Conservation (phyloP, 2,797 vertebrate genomes). For the Acipenser transmontanus region DNA sequence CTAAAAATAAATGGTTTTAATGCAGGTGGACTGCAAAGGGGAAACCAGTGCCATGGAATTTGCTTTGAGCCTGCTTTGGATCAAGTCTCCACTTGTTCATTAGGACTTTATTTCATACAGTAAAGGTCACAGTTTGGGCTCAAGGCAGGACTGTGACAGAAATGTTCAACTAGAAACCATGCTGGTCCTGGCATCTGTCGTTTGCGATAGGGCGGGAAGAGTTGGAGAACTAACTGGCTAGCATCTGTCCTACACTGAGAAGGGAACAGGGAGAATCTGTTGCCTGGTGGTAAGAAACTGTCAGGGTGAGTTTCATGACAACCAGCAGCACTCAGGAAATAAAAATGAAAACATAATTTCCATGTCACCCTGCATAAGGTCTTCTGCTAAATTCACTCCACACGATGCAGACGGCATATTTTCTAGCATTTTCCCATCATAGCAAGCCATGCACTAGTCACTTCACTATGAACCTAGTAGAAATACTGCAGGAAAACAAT, state of each 20-base stretch:
- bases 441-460: slow-evolving; percentile 41
- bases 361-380: slow-evolving; percentile 73
- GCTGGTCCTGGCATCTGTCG: slow-evolving; percentile 87
- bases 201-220: slow-evolving; percentile 64
- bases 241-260: slow-evolving; percentile 74
- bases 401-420: slow-evolving; percentile 55
- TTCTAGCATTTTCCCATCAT: slow-evolving; percentile 48
- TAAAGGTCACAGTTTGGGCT: slow-evolving; percentile 86
- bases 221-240: slow-evolving; percentile 69
- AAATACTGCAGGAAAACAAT: slow-evolving; percentile 37
- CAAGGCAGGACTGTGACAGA: slow-evolving; percentile 80
- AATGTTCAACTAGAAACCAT: slow-evolving; percentile 71
- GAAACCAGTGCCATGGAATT: slow-evolving; percentile 58
- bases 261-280: slow-evolving; percentile 57
- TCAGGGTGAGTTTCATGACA: slow-evolving; percentile 77
- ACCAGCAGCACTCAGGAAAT: slow-evolving; percentile 73
- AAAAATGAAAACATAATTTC: slow-evolving; percentile 88
- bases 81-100: slow-evolving; percentile 73
- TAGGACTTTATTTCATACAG: slow-evolving; percentile 75
- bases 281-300: slow-evolving; percentile 84
- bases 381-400: slow-evolving; percentile 43
- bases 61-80: slow-evolving; percentile 63
- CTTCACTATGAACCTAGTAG: slow-evolving; percentile 45
- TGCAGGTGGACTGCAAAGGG: slow-evolving; percentile 52
- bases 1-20: slow-evolving; percentile 27